Evolutionary conservation across 2,888 invertebrate genomes (phyloP), one percentile per base, ranked within the genome.

Genomic region (Opisthograptis luteolata): DNA sequence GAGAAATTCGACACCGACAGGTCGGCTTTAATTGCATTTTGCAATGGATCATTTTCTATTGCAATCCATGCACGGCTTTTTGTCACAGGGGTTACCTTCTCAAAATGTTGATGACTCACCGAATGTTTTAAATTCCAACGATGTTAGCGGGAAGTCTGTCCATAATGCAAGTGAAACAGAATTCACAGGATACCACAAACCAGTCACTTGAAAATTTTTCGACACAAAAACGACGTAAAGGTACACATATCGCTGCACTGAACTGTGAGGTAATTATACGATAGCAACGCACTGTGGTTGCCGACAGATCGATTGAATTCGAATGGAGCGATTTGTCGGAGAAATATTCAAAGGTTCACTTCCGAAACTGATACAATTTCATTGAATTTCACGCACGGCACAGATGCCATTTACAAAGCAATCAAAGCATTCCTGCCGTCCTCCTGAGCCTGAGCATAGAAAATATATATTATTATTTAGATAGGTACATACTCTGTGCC

Each of bases 41-140:
- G 34, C 48, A 48, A 35, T 17, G 22, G 15, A 12, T 19, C 19
- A 37, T 20, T 42, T 36, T 42, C 13, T 10, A 14, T 6, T 13
- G 10, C 41, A 58, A 57, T 67, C 62, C 63, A 60, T n/a, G n/a
- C 50, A 35, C 56, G 59, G 46, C 44, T 55, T 43, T 36, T 17
- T 48, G 35, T 45, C 56, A 22, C 57, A 49, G 64, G n/a, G n/a
- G 66, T 71, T 70, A 74, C 73, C 50, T 65, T 69, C 73, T 70
- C 66, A 73, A 82, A 82, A 77, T 64, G 71, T 60, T 68, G 83
- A 82, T 90, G 89, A 89, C 89, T 90, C 89, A 90, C 89, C 87
- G 71, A 84, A 84, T 88, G 76, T 80, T 88, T 88, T 85, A 88
- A 87, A 90, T 88, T 88, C 84, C 85, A 84, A 86, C 78, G 80